These are phyloP conservation scores for Oceanites oceanicus DNA, from an alignment of 2,113 vertebrate species.

Conservation along the genomic window DNA sequence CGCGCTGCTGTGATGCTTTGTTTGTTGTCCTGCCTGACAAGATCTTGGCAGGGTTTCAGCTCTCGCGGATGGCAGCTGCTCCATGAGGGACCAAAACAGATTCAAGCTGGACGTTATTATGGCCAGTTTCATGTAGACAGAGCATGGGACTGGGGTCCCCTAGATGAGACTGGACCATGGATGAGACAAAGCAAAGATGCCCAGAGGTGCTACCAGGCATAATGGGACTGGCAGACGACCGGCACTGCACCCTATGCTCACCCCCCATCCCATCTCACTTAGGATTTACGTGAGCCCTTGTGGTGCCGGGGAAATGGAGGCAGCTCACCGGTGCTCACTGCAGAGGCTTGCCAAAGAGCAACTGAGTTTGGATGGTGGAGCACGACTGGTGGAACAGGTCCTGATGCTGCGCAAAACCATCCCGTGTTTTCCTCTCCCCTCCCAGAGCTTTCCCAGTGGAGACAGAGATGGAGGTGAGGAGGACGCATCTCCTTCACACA, in stretches of 20 bases:
- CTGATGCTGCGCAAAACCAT: background rate
- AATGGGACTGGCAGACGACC: background rate
- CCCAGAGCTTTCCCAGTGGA: background rate
- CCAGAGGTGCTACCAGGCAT: background rate
- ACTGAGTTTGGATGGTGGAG: background rate
- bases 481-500: background rate
- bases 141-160: background rate
- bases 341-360: background rate
- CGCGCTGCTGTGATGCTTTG: constrained; percentile 6
- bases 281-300: accelerated
- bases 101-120: background rate
- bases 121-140: background rate
- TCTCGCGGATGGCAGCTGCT: constrained; percentile 43
- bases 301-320: background rate
- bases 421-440: background rate
- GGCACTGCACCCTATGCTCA: background rate
- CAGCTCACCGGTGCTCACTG: accelerated
- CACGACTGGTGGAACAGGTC: background rate
- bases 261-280: background rate
- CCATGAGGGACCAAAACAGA: background rate
- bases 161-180: background rate
- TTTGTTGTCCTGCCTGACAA: constrained; percentile 60
- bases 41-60: constrained; percentile 54
- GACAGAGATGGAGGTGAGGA: background rate
- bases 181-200: background rate